Evolutionary conservation across 2,797 vertebrate genomes (phyloP).

Genomic region (Numenius phaeopus): DNA sequence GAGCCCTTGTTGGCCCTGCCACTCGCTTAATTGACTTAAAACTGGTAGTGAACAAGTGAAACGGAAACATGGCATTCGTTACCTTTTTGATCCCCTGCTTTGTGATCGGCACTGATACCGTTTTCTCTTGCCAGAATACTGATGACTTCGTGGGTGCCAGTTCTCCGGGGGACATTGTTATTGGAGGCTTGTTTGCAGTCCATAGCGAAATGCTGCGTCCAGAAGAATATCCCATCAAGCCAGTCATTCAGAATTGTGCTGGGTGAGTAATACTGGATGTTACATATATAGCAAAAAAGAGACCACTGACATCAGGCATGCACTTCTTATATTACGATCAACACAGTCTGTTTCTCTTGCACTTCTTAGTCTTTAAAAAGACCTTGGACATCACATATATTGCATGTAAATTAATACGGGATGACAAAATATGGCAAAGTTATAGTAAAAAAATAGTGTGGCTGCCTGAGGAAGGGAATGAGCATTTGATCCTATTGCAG

Average conservation of each 20-base stretch:
- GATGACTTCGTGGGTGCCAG: slow-evolving; percentile 68
- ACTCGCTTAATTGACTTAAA: slow-evolving; percentile 20
- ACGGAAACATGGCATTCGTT: slow-evolving; percentile 70
- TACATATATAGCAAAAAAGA: background rate
- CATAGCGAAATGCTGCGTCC: slow-evolving; percentile 78
- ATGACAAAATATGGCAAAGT: background rate
- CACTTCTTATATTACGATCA: background rate
- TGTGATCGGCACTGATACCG: background rate
- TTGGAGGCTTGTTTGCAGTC: slow-evolving; percentile 88
- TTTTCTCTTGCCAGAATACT: slow-evolving; percentile 70
- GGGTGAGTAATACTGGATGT: slow-evolving; percentile 79
- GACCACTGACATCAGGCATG: background rate
- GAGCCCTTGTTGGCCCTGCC: background rate
- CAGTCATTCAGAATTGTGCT: slow-evolving; percentile 78
- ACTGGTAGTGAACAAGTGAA: slow-evolving; percentile 35
- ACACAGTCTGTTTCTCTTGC: background rate
- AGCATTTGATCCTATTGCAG: background rate
- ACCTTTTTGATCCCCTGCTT: slow-evolving; percentile 58
- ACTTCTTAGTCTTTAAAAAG: background rate
- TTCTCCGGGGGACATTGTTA: slow-evolving; percentile 84
- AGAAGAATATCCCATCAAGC: slow-evolving; percentile 66
- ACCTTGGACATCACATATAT: background rate
- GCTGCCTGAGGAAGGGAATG: background rate
- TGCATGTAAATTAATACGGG: fast-evolving
- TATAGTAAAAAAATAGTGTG: background rate